Evolutionary conservation across 2,797 vertebrate species (phyloP), one percentile per base, ranked within the genome.

Genomic region (Falco peregrinus): DNA sequence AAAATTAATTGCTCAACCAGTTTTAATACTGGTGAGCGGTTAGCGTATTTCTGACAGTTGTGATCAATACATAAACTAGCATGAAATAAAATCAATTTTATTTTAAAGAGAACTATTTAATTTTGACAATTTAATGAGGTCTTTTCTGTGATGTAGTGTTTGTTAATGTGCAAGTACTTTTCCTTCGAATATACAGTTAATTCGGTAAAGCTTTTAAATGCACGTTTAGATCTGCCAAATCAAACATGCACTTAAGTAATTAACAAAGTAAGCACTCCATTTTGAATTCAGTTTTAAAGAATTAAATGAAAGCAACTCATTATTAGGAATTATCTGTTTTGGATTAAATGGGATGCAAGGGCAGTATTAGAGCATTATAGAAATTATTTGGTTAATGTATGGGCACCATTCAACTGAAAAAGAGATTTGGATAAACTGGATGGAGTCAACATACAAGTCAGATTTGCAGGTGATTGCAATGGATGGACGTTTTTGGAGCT

Each of bases 41-140:
- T 95, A 93, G 59, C 76, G 28, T 95, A 88, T 93, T 92, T 93
- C 50, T 95, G 53, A 79, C 3, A 22, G 56, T 84, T 0, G 4
- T 63, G 82, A 92, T 95, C 89, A 75, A 93, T 94, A 87, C 9
- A 89, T 89, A 92, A 96, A 91, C 43, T 29, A 63, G 54, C 47
- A 41, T 95, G 94, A 94, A 85, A 91, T 73, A 91, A 91, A 95
- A 96, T 94, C 91, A 91, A 93, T 95, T 95, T 92, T 92, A 75
- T 96, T 96, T 96, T 94, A 93, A 96, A 90, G 79, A 93, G 73
- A 75, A 76, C 87, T 96, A n/a, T 87, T 96, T 91, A 93, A 92
- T 85, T 75, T 69, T 91, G 94, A 95, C 93, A 93, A 94, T 96
- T 86, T 95, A 91, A 96, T 93, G 95, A 88, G 89, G 56, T 84